Conservation (phyloP, 1,140 invertebrate genomes). For the Papilio polyxenes region DNA sequence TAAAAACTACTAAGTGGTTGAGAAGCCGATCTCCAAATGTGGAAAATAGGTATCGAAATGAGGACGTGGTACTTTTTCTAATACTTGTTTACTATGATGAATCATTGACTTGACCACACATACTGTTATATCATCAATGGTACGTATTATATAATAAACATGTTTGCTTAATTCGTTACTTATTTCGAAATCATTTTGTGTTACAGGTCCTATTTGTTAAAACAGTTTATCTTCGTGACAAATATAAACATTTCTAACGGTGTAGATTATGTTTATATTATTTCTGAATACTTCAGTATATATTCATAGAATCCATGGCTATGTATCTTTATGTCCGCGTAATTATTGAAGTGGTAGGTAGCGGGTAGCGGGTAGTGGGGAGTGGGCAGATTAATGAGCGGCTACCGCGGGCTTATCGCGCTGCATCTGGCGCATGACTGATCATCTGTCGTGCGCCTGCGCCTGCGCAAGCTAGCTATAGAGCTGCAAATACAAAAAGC, state of each 20-base stretch:
- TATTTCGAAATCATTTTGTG: too few species aligned
- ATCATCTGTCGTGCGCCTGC: slow-evolving; percentile 79
- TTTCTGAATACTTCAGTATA: slow-evolving; percentile 41
- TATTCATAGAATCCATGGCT: slow-evolving; percentile 68
- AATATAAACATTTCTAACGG: neutral
- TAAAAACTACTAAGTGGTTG: neutral
- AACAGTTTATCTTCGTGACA: neutral
- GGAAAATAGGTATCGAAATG: neutral
- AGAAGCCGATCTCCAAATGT: neutral
- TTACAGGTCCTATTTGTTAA: too few species aligned
- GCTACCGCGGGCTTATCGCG: slow-evolving; percentile 77
- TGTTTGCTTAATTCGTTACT: too few species aligned
- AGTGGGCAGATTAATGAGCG: slow-evolving; percentile 79
- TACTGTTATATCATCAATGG: too few species aligned
- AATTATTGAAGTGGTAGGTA: slow-evolving; percentile 68
- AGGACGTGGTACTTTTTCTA: neutral
- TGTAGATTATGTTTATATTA: neutral
- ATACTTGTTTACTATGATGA: neutral
- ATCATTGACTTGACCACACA: too few species aligned
- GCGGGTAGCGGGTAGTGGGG: slow-evolving; percentile 50
- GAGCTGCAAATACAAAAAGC: neutral
- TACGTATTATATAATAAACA: too few species aligned
- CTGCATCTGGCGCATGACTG: slow-evolving; percentile 78
- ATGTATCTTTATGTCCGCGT: slow-evolving; percentile 70
- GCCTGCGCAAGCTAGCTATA: slow-evolving; percentile 53